Evolutionary conservation across 2,888 invertebrate genomes (phyloP).

Genomic region (Malthinus seriepunctatus): DNA sequence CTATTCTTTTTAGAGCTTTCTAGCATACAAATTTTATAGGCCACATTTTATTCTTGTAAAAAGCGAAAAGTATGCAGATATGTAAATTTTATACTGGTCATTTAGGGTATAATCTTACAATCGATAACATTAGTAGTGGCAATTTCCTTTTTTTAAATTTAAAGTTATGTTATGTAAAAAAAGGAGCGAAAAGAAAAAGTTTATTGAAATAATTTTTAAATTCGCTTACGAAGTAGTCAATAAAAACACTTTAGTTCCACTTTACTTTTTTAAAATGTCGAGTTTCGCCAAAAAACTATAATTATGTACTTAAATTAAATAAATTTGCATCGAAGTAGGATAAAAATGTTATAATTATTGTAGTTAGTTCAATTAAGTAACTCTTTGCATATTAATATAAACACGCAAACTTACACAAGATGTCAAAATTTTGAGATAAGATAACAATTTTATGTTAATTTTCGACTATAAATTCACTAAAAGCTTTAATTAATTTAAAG

Average conservation of each 20-base stretch:
- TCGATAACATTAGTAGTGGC: constrained; percentile 14
- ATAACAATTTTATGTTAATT: too few species aligned
- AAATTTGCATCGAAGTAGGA: too few species aligned
- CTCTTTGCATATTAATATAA: too few species aligned
- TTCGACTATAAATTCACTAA: too few species aligned
- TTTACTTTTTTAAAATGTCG: background rate
- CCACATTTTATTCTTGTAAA: constrained; percentile 19
- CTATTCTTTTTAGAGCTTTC: constrained; percentile 10
- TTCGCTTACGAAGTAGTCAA: background rate
- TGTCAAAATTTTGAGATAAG: too few species aligned
- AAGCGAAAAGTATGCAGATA: constrained; percentile 16
- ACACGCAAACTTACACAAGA: too few species aligned
- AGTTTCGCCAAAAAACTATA: too few species aligned
- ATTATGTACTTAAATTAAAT: too few species aligned
- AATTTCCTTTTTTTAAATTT: background rate
- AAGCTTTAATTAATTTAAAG: too few species aligned
- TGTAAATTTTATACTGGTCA: constrained; percentile 17
- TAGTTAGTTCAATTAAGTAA: too few species aligned
- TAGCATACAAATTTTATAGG: constrained; percentile 14
- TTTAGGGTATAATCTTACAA: constrained; percentile 12
- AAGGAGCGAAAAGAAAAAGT: background rate
- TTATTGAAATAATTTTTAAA: background rate
- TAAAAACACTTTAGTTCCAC: background rate
- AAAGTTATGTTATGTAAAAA: background rate
- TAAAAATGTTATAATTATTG: too few species aligned